A percentile compares a stretch with the other conserved stretches of the same genome.
Conservation (phyloP, 2,113 vertebrate genomes). For the Campylorhamphus procurvoides region DNA sequence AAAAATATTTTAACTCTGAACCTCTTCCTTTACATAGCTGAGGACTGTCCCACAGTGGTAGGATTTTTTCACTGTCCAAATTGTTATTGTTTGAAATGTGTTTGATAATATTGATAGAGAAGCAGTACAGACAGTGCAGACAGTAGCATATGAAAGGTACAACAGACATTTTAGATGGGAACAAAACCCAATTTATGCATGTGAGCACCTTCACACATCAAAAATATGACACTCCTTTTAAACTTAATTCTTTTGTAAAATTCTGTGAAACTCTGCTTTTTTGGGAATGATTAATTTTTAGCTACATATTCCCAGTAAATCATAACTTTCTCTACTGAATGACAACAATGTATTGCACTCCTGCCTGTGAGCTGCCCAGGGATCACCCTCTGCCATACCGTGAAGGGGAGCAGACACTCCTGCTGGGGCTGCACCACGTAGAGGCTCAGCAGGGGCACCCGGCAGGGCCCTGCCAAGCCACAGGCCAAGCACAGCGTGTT, state of each 20-base stretch:
- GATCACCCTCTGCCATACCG: conserved; percentile 74
- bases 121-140: neutral
- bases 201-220: neutral
- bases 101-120: neutral
- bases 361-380: neutral
- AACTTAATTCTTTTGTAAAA: neutral
- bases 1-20: neutral
- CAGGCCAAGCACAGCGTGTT: conserved; percentile 86
- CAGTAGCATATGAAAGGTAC: neutral
- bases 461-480: conserved; percentile 81
- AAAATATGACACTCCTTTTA: neutral
- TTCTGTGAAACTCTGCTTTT: neutral
- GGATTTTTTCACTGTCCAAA: neutral
- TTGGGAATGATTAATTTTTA: neutral
- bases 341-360: neutral
- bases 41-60: neutral
- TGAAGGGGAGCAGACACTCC: conserved; percentile 91
- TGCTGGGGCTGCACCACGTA: conserved; percentile 85
- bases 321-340: neutral
- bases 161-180: neutral
- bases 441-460: conserved; percentile 87
- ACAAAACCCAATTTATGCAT: neutral
- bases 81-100: neutral
- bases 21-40: neutral
- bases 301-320: neutral